Conservation (phyloP, 2,797 vertebrate genomes). For the Decapterus maruadsi region DNA sequence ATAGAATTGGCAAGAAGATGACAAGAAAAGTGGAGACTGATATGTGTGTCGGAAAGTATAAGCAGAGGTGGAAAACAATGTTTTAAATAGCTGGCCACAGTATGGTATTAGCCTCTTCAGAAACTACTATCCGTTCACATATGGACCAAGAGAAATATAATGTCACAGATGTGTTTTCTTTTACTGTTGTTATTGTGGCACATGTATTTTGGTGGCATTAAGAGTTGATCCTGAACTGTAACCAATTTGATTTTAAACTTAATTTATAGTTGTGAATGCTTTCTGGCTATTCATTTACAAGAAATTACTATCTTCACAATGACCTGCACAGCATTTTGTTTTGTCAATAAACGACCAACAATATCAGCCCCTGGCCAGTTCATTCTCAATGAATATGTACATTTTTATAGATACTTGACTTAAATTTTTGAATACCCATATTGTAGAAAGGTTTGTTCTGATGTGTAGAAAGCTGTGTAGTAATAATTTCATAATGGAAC, state of each 20-base stretch:
- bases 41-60: neutral
- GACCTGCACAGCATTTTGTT: too few relatives aligned
- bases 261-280: too few relatives aligned
- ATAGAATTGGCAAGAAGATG: neutral
- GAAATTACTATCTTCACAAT: neutral
- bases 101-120: neutral
- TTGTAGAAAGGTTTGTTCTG: too few relatives aligned
- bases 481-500: neutral
- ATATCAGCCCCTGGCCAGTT: neutral
- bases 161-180: neutral
- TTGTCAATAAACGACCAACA: neutral
- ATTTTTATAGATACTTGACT: neutral
- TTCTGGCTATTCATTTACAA: too few relatives aligned
- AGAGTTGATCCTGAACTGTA: too few relatives aligned
- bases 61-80: neutral
- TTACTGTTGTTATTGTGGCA: too few relatives aligned
- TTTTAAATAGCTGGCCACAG: slow-evolving; percentile 6
- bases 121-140: neutral
- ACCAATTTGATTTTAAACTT: too few relatives aligned
- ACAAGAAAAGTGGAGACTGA: neutral
- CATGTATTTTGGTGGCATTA: too few relatives aligned
- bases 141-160: neutral
- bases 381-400: neutral
- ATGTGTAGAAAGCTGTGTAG: too few relatives aligned
- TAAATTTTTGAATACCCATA: neutral